These are phyloP conservation scores for Microctenopoma stevenorrisi DNA, from an alignment of 2,797 vertebrate species.

Conservation along the genomic window DNA sequence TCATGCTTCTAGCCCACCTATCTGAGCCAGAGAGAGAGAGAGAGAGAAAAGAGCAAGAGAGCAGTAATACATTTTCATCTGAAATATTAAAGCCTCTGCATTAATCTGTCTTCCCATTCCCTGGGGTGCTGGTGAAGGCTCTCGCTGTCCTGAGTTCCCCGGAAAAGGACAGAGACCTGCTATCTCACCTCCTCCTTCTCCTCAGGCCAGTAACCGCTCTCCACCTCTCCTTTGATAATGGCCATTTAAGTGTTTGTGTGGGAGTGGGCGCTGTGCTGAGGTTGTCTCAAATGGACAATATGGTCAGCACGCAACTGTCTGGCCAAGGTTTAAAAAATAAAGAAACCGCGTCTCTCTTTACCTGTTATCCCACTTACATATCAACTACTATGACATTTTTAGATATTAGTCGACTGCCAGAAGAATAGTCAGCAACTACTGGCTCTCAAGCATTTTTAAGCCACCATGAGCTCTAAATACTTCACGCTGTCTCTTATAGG, in stretches of 20 bases:
- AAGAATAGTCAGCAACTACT: neutral
- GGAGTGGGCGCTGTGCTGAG: slow-evolving; percentile 44
- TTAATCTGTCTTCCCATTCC: slow-evolving; percentile 84
- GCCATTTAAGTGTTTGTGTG: slow-evolving; percentile 62
- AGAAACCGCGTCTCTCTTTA: neutral
- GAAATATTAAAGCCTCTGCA: slow-evolving; percentile 85
- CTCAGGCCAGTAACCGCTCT: slow-evolving; percentile 30
- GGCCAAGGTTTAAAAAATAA: slow-evolving; percentile 5
- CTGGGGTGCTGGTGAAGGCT: slow-evolving; percentile 74
- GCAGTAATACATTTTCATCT: slow-evolving; percentile 83
- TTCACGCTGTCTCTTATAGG: neutral
- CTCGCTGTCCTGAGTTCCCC: slow-evolving; percentile 70
- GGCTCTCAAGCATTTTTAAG: neutral
- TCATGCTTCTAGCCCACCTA: slow-evolving; percentile 43
- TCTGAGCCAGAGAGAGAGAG: slow-evolving; percentile 33
- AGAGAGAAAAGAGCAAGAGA: slow-evolving; percentile 54
- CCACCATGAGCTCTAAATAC: neutral
- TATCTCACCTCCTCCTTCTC: slow-evolving; percentile 59
- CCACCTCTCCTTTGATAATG: slow-evolving; percentile 58
- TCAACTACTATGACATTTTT: neutral
- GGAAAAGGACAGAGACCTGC: slow-evolving; percentile 70
- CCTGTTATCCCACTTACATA: neutral
- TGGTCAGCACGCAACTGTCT: slow-evolving; percentile 1
- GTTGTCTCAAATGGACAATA: slow-evolving; percentile 55
- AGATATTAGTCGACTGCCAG: neutral